A percentile compares a stretch with the other conserved stretches of the same genome.
Evolutionary conservation across 2,113 vertebrate species (phyloP).

Genomic region (Brachirus orientalis): DNA sequence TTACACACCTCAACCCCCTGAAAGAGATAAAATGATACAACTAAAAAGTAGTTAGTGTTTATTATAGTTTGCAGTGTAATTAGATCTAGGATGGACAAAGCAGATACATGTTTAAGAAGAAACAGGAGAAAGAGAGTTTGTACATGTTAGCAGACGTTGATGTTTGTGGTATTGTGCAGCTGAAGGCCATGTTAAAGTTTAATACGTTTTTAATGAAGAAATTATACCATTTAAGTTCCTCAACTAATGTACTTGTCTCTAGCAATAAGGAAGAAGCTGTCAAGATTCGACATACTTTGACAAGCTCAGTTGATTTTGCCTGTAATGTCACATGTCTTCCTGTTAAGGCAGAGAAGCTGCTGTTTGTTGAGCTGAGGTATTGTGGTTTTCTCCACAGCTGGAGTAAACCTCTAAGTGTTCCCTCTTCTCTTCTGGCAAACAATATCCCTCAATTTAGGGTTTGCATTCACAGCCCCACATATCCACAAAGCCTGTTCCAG

Average conservation of each 20-base stretch:
- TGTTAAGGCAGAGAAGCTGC: constrained; percentile 21
- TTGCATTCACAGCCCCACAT: constrained; percentile 42
- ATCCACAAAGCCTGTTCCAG: constrained; percentile 21
- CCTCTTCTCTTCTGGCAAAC: constrained; percentile 46
- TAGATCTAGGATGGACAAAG: no score
- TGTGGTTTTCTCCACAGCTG: constrained; percentile 42
- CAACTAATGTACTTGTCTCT: background rate
- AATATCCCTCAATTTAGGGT: constrained; percentile 59
- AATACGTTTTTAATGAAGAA: background rate
- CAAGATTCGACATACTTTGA: constrained; percentile 11
- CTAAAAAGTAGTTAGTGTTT: no score
- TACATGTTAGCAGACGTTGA: background rate
- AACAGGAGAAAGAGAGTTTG: no score
- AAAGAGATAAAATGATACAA: background rate
- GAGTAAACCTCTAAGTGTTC: constrained; percentile 53
- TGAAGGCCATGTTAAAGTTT: background rate
- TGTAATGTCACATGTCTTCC: background rate
- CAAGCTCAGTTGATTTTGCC: constrained; percentile 6
- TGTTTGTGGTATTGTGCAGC: background rate
- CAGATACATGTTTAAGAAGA: no score
- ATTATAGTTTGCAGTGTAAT: no score
- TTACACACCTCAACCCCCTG: no score
- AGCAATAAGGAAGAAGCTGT: background rate
- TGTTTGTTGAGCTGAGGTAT: constrained; percentile 46
- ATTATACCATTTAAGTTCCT: background rate